Percentiles rank a stretch among this genome's conserved stretches.
Conservation (phyloP, 2,797 vertebrate genomes). For the Paratrypauchen microcephalus region DNA sequence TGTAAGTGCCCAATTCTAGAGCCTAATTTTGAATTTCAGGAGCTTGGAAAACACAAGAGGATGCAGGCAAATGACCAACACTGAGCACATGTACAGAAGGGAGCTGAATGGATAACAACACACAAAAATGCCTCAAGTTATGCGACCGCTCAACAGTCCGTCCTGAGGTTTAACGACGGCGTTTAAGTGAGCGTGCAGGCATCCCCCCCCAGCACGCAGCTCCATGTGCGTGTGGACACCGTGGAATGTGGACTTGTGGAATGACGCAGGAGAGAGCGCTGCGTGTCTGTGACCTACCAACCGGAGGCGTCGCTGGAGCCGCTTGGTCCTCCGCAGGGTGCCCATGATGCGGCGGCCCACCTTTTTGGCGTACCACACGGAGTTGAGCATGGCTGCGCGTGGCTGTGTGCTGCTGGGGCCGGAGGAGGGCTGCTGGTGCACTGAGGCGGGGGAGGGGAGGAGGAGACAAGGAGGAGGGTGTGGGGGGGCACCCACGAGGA, state of each 20-base stretch:
- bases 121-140: background rate
- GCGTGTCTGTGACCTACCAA: constrained; percentile 74
- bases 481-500: constrained; percentile 35
- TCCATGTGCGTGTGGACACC: background rate
- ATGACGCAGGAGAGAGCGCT: background rate
- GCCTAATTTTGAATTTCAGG: too few species aligned
- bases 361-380: constrained; percentile 83
- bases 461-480: constrained; percentile 34
- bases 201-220: background rate
- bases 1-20: too few species aligned
- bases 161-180: background rate
- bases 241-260: background rate
- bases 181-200: background rate
- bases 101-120: background rate
- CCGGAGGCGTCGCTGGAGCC: constrained; percentile 79
- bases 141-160: background rate
- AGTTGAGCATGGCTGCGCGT: constrained; percentile 79
- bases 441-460: constrained; percentile 44
- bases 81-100: background rate
- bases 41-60: too few species aligned
- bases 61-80: too few species aligned
- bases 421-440: constrained; percentile 48
- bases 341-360: constrained; percentile 84
- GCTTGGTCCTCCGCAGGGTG: constrained; percentile 80
- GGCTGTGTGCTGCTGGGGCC: constrained; percentile 26